Evolutionary conservation across 2,113 vertebrate species (phyloP).

Genomic region (Albula glossodonta): DNA sequence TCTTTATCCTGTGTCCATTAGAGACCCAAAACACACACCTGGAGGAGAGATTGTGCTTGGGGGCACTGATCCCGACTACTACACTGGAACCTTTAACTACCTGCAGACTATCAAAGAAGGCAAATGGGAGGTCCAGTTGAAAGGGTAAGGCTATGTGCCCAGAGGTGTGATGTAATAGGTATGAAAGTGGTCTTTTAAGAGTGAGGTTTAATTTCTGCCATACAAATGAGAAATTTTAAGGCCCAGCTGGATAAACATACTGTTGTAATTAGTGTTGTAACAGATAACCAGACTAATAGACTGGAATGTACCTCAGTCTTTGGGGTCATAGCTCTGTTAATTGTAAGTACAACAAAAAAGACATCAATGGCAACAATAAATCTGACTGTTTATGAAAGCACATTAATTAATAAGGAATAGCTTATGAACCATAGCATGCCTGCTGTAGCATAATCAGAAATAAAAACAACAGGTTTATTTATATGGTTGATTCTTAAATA

Average conservation of each 20-base stretch:
- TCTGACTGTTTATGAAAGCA: too few species aligned
- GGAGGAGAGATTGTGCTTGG: constrained; percentile 91
- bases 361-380: too few species aligned
- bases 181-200: not conserved
- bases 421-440: too few species aligned
- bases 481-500: too few species aligned
- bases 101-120: constrained; percentile 74
- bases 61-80: constrained; percentile 87
- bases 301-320: too few species aligned
- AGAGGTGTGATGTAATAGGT: not conserved
- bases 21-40: constrained; percentile 73
- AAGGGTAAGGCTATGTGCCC: constrained; percentile 74
- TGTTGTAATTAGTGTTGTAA: not conserved
- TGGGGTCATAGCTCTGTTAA: too few species aligned
- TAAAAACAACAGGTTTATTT: too few species aligned
- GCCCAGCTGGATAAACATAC: not conserved
- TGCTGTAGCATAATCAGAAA: too few species aligned
- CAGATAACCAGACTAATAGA: too few species aligned
- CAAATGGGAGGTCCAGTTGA: constrained; percentile 89
- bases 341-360: too few species aligned
- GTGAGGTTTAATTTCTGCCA: not conserved
- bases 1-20: constrained; percentile 46
- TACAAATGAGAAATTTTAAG: not conserved
- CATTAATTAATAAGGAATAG: too few species aligned
- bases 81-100: constrained; percentile 88